These are phyloP conservation scores for Zoanthus sociatus DNA, from an alignment of 92 coral and sea anemone species.

Conservation along the genomic window DNA sequence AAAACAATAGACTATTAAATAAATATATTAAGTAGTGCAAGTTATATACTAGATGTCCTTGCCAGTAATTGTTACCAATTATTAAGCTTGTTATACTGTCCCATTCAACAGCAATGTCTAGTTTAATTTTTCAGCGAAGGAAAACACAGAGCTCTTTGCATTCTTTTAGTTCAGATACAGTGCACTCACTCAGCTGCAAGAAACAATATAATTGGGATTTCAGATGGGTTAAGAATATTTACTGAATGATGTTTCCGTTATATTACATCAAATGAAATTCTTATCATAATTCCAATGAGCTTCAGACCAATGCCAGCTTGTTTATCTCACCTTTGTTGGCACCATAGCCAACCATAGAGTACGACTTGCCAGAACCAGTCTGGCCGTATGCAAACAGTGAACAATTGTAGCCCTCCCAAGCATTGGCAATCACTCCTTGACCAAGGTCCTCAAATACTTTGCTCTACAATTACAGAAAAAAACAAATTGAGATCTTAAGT, in stretches of 20 bases:
- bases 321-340: conserved; percentile 75
- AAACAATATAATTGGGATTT: too few relatives aligned
- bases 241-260: too few relatives aligned
- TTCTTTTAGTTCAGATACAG: too few relatives aligned
- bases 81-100: too few relatives aligned
- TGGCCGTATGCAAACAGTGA: conserved; percentile 97
- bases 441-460: conserved; percentile 89
- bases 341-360: conserved; percentile 97
- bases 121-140: too few relatives aligned
- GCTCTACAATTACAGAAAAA: conserved; percentile 44
- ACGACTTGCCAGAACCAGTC: conserved; percentile 96
- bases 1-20: not conserved
- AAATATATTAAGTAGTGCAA: not conserved
- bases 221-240: too few relatives aligned
- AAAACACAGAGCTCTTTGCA: too few relatives aligned
- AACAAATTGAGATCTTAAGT: too few relatives aligned
- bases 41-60: not conserved
- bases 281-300: not conserved
- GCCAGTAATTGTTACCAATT: too few relatives aligned
- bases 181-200: too few relatives aligned
- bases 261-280: too few relatives aligned
- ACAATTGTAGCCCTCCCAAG: conserved; percentile 97
- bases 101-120: too few relatives aligned
- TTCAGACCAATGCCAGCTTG: not conserved
- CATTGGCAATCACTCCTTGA: conserved; percentile 82